phyloP scores from a whole-genome alignment of 2,113 vertebrate species.

The Zapus hudsonius region DNA sequence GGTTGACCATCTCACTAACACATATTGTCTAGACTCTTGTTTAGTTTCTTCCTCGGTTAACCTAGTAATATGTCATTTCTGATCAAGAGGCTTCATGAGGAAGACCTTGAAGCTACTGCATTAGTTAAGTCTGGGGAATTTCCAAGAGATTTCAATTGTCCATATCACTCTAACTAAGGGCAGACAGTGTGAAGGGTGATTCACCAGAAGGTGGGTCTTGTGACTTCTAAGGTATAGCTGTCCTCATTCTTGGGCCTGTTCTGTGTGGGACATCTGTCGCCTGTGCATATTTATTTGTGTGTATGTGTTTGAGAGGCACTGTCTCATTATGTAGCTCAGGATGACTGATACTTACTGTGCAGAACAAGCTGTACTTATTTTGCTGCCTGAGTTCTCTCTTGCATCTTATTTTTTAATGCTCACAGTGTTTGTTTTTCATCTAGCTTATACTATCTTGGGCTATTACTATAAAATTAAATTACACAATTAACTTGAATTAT shows the following conservation, averaged over 20 bases:
- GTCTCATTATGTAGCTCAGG: not conserved
- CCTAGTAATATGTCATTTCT: conserved; percentile 33
- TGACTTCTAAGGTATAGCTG: not conserved
- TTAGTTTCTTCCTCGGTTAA: conserved; percentile 25
- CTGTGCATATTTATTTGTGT: too few species aligned
- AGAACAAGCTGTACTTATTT: not conserved
- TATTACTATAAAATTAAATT: not conserved
- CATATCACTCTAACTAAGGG: not conserved
- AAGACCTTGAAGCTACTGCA: conserved; percentile 3
- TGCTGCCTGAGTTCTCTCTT: not conserved
- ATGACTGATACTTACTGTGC: not conserved
- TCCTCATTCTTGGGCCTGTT: not conserved
- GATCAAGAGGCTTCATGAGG: not conserved
- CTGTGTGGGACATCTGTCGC: not conserved
- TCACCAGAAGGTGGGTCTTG: not conserved
- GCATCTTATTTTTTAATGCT: not conserved
- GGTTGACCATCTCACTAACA: not conserved
- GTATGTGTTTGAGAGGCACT: not conserved
- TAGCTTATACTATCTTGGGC: not conserved
- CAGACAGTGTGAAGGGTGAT: not conserved
- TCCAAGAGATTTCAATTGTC: not conserved
- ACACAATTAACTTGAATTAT: conserved; percentile 23
- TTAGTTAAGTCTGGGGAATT: conserved; percentile 43
- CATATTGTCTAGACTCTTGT: not conserved
- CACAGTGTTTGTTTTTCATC: not conserved